Evolutionary conservation across 35 echinoderm and acorn worm species (phyloP), one percentile per base, ranked within the genome.

Genomic region (Apostichopus californicus): DNA sequence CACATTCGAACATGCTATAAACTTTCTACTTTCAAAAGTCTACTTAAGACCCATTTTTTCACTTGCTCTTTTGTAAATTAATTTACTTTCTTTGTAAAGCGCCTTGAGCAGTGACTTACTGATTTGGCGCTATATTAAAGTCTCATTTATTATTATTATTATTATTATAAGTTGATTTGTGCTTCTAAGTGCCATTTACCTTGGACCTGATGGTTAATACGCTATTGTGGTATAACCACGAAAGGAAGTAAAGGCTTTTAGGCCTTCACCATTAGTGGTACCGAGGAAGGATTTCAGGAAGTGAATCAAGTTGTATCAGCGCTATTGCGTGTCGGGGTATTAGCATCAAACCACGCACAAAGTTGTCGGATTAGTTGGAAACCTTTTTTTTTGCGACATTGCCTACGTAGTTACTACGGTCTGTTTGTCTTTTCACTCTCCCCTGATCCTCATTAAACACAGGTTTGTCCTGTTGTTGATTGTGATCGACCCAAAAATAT

Each of bases 251-350:
- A 10, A 56, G 53, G 80, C 7, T 14, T 17, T 46, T 55, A 68
- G 2, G 17, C 53, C 55, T 25, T 17, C 25, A 53, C 80, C 55
- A 0, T 14, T 34, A 17, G 80, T 83, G 55, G 52, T 55, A 15
- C 46, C 17, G 17, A 83, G 55, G 79, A 56, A 55, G 80, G 53
- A 20, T 3, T 83, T 83, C 25, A 83, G 80, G 80, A 83, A 83
- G 20, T 83, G 80, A 83, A 55, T 83, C 80, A 83, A 55, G 80
- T n/a, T 17, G n/a, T 83, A 53, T 55, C 53, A 56, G 9, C 4
- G 55, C 17, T 18, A 54, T 83, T 83, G 80, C 80, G 80, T 83
- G 80, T 56, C 46, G 55, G 7, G 21, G 9, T 83, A 14, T 83
- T 56, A 12, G 64, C 64, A 9, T 11, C 11, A 68, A 68, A 9